Conservation (phyloP, 53 echinoderm and acorn worm genomes). For the Zoroaster sp. region DNA sequence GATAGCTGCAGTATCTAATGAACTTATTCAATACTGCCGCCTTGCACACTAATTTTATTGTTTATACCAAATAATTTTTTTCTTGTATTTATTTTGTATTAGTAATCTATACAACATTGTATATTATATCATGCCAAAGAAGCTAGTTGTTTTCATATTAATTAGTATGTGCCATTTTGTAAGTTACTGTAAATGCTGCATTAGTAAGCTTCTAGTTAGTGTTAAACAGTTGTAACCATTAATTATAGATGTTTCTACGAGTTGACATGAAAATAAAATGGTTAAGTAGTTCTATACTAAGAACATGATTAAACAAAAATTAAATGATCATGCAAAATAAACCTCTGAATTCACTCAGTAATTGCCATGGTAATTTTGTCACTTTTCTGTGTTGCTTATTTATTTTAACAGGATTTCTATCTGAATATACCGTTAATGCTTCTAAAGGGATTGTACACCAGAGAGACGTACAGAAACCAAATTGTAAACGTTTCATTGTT, state of each 20-base stretch:
- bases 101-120: neutral
- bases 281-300: neutral
- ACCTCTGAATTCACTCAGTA: neutral
- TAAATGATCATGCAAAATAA: neutral
- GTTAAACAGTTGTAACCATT: neutral
- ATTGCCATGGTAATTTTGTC: too few relatives aligned
- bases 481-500: too few relatives aligned
- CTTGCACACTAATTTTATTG: neutral
- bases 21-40: too few relatives aligned
- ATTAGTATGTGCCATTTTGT: conserved; percentile 43
- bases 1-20: too few relatives aligned
- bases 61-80: neutral
- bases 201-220: conserved; percentile 13
- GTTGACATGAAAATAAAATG: neutral
- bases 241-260: neutral
- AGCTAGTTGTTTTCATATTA: conserved; percentile 25
- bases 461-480: too few relatives aligned
- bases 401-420: too few relatives aligned
- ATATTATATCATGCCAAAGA: conserved; percentile 45
- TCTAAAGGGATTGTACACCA: too few relatives aligned
- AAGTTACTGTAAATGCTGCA: conserved; percentile 46
- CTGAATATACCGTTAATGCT: too few relatives aligned
- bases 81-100: conserved; percentile 12
- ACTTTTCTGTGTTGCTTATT: too few relatives aligned
- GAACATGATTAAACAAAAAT: neutral